Evolutionary conservation across 1,140 invertebrate species (phyloP).

Genomic region (Zophobas atratus): DNA sequence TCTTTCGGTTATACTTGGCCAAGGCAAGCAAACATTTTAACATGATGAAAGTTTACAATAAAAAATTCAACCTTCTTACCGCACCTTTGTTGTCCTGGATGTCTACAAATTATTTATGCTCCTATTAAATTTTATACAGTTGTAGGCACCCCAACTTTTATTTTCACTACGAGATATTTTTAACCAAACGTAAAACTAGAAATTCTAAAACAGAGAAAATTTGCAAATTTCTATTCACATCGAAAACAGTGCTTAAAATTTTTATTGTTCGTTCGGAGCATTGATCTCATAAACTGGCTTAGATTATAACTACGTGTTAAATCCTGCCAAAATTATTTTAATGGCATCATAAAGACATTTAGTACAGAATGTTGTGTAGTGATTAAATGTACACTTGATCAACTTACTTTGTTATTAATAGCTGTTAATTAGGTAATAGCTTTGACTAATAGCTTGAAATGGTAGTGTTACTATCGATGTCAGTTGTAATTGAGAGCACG

Average conservation of each 20-base stretch:
- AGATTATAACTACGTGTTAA: background rate
- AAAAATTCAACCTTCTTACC: background rate
- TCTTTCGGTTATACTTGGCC: background rate
- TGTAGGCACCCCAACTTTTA: too few relatives aligned
- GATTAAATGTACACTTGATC: background rate
- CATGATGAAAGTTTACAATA: background rate
- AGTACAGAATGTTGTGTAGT: background rate
- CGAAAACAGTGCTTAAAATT: background rate
- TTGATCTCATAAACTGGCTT: background rate
- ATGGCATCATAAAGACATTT: background rate
- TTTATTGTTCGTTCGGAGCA: background rate
- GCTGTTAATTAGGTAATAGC: background rate
- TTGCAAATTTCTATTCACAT: background rate
- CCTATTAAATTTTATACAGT: too few relatives aligned
- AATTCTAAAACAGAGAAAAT: too few relatives aligned
- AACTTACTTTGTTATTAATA: constrained; percentile 2
- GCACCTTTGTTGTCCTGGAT: too few relatives aligned
- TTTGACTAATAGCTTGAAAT: background rate
- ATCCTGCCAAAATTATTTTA: background rate
- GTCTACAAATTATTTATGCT: too few relatives aligned
- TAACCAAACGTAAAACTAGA: too few relatives aligned
- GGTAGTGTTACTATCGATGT: background rate
- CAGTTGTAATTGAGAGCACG: background rate
- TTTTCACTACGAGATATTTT: too few relatives aligned
- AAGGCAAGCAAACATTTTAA: background rate